These are phyloP conservation scores for Mellilla xanthometata DNA, from an alignment of 2,888 invertebrate species.

Conservation along the genomic window DNA sequence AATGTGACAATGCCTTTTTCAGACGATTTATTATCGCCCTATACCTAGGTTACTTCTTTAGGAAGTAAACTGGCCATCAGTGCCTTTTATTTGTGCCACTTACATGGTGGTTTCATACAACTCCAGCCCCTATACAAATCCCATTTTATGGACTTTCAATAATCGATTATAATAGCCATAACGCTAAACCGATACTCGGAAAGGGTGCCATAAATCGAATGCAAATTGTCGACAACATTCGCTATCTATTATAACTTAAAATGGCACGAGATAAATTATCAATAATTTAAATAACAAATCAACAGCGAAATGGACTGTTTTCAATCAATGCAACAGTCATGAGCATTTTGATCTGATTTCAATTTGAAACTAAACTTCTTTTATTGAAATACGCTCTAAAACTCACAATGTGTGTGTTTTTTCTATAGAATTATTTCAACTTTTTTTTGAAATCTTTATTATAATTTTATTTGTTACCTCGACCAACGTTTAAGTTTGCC, in stretches of 20 bases:
- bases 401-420: no score
- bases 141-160: conserved; percentile 38
- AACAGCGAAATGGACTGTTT: no score
- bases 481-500: no score
- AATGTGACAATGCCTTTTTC: no score
- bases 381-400: no score
- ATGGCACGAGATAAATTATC: not conserved
- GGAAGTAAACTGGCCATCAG: not conserved
- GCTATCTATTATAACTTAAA: not conserved
- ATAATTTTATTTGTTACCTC: no score
- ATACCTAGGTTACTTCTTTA: not conserved
- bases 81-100: not conserved
- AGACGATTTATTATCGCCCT: no score
- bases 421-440: no score
- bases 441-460: no score
- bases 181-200: conserved; percentile 31
- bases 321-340: no score
- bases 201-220: conserved; percentile 22
- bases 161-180: conserved; percentile 36
- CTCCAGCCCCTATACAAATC: conserved; percentile 31
- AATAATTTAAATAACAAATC: not conserved
- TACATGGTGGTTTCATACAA: conserved; percentile 26
- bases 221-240: conserved; percentile 12
- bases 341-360: no score
- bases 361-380: no score